Evolutionary conservation across 2,113 vertebrate genomes (phyloP).

Genomic region (Aegotheles bennettii): DNA sequence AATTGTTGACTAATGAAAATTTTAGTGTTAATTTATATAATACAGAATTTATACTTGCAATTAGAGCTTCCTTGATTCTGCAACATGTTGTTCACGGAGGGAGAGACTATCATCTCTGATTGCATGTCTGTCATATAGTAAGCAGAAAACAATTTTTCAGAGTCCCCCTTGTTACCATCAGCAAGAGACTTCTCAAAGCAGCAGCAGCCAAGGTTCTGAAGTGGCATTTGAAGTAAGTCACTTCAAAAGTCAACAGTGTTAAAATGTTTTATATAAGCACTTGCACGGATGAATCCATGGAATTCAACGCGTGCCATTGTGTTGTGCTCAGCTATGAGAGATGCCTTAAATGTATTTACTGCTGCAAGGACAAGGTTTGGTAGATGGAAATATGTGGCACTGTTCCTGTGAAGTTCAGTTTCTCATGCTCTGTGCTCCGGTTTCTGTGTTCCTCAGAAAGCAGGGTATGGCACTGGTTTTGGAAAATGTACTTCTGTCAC

Average conservation of each 20-base stretch:
- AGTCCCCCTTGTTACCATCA: not conserved
- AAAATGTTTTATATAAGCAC: not conserved
- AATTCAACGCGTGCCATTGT: not conserved
- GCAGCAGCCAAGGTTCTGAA: not conserved
- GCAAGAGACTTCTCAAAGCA: not conserved
- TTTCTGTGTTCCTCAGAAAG: not conserved
- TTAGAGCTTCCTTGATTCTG: not conserved
- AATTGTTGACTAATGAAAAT: constrained; percentile 30
- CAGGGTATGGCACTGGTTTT: not conserved
- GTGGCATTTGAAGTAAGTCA: not conserved
- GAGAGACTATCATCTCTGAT: constrained; percentile 12
- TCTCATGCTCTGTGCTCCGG: not conserved
- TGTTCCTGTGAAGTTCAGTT: not conserved
- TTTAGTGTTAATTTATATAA: constrained; percentile 30
- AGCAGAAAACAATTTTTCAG: not conserved
- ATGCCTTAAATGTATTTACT: not conserved
- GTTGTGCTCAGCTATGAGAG: not conserved
- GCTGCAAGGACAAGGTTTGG: not conserved
- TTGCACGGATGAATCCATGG: not conserved
- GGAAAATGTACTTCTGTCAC: not conserved
- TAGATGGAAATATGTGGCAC: not conserved
- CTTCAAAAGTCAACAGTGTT: not conserved
- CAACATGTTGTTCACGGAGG: not conserved
- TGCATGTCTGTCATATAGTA: not conserved
- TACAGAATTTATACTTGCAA: not conserved